Base-by-base conservation (phyloP, 53 echinoderm and acorn worm species). In the Mesocentrotus franciscanus region DNA sequence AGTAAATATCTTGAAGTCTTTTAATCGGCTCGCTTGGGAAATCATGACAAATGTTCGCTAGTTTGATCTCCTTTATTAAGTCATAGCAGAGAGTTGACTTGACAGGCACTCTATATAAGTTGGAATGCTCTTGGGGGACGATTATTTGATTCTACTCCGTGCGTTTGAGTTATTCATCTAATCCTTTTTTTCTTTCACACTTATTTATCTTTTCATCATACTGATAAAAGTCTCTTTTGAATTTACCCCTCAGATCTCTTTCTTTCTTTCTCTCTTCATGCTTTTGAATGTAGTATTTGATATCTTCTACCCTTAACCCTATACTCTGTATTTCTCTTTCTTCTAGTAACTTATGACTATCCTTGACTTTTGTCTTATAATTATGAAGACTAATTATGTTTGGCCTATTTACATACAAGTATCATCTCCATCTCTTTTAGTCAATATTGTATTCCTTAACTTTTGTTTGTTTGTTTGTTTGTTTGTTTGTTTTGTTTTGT, bases 1-100 rank as follows among this genome's bases (percentile, higher is more conserved):
- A 81, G 81, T 33, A 81, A 81, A 81, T 81, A 42, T 81, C 81
- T 17, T 81, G 22, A 10, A 42, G 81, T 81, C 81, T 42, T 81
- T 81, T 22, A 17, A 42, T 42, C 39, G 2, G 39, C 20, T 81
- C 81, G 42, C 81, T 7, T 36, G 81, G 81, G 81, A 81, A 81
- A 81, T 81, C 81, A 81, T 81, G 81, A 36, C 42, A 81, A 81
- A 81, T 39, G 81, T 81, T 81, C 42, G 36, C 36, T 81, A 39
- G 49, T 81, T 81, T 81, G 81, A 81, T 81, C 81, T 42, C 42
- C 81, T 81, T 81, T 81, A 81, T 81, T 42, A 36, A 36, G 20
- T 18, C 42, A 81, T 7, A 81, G 14, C 1, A 42, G 42, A 9
- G 18, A 42, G 81, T 42, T 42, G 42, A 18, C 81, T 42, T 42